Evolutionary conservation across 2,888 invertebrate genomes (phyloP).

Genomic region (Sepiola atlantica): DNA sequence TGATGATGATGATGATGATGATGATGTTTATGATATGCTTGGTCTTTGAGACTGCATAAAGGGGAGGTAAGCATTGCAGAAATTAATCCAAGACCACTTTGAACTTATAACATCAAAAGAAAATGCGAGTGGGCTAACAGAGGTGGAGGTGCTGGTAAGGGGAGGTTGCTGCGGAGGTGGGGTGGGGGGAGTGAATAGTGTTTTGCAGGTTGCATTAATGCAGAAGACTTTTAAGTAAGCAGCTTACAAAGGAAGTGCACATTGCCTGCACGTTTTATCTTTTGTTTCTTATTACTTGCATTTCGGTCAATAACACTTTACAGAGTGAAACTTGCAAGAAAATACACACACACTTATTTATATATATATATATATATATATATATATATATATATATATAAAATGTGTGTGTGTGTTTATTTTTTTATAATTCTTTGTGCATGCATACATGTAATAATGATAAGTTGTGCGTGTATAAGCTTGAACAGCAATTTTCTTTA

Average conservation of each 20-base stretch:
- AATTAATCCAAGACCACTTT: constrained; percentile 13
- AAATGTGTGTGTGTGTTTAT: no score
- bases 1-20: neutral
- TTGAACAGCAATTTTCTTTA: no score
- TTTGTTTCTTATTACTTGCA: neutral
- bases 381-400: no score
- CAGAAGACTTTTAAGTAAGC: neutral
- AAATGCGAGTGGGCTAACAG: neutral
- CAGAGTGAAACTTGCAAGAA: neutral
- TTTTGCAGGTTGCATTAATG: constrained; percentile 20
- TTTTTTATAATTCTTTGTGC: no score
- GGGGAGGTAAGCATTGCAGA: neutral
- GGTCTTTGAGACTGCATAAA: neutral
- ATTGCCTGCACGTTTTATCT: neutral
- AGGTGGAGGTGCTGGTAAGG: neutral
- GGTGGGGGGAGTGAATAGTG: neutral
- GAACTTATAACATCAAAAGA: constrained; percentile 6
- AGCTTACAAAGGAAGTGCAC: constrained; percentile 1
- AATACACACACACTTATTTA: neutral
- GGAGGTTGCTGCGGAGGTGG: neutral
- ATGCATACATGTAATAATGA: no score
- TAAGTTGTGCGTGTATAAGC: no score
- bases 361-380: no score
- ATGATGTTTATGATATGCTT: neutral
- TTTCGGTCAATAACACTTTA: constrained; percentile 8